Evolutionary conservation across 2,113 vertebrate genomes (phyloP).

Genomic region (Scalopus aquaticus): DNA sequence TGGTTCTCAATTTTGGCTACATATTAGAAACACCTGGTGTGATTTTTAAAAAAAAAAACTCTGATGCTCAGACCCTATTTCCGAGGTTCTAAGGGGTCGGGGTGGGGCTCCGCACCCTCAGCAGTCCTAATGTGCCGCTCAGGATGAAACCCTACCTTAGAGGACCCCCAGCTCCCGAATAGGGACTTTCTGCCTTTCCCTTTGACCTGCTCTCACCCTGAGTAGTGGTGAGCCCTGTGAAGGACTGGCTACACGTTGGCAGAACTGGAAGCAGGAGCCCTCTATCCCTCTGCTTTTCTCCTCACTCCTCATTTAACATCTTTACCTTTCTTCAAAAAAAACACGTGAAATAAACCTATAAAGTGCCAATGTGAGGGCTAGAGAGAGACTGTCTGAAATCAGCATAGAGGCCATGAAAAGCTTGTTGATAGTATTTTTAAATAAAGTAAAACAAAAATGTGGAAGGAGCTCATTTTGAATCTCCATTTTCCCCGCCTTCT

Average conservation of each 20-base stretch:
- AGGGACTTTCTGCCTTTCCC: not conserved
- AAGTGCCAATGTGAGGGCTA: not conserved
- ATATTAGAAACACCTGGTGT: fast-evolving
- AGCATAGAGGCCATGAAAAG: not conserved
- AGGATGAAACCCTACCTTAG: too few species aligned
- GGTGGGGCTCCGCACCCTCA: not conserved
- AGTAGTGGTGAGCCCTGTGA: not conserved
- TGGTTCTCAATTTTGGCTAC: not conserved
- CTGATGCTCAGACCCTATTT: not conserved
- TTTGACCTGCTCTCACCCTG: not conserved
- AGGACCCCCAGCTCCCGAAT: not conserved
- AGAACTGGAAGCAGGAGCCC: not conserved
- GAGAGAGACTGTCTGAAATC: not conserved
- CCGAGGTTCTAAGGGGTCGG: not conserved
- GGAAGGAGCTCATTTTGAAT: not conserved
- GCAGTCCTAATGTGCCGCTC: too few species aligned
- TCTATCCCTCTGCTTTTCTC: not conserved
- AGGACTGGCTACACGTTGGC: not conserved
- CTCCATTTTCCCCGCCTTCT: not conserved
- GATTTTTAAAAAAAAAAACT: not conserved
- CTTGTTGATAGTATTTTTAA: not conserved
- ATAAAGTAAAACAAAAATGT: not conserved
- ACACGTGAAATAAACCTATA: not conserved
- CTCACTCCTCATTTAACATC: not conserved
- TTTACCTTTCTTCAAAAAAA: not conserved